Evolutionary conservation across 2,113 vertebrate species (phyloP), one percentile per base, ranked within the genome.

Genomic region (Pelusios castaneus): DNA sequence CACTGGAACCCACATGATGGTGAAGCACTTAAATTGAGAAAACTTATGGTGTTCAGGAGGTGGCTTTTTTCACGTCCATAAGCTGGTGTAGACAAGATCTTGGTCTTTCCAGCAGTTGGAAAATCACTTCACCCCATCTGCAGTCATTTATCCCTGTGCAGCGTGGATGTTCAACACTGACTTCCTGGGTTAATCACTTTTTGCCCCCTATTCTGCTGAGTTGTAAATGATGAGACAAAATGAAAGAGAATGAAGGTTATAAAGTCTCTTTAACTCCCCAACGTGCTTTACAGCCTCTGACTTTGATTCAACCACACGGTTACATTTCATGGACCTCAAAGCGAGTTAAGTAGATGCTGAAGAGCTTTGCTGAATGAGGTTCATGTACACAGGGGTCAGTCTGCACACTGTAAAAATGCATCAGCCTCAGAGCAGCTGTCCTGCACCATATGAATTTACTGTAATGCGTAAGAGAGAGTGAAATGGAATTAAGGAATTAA

Each of bases 211-310:
- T 91, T 70, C n/a, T 1, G 4, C 70, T 12, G 24, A 75, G 49
- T 7, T 89, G 3, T 0, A 24, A 41, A 6, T 2, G 6, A 80
- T 86, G 80, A 0, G 12, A 4, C 0, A 3, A 34, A 22, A 12
- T 25, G 87, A 85, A 38, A 0, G 75, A 63, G 27, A 51, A 9
- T 3, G 47, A 41, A 41, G 1, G 31, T 9, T 19, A 38, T 70
- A 3, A 45, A 82, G 16, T 14, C 31, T 6, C 17, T 86, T 73
- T 51, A 4, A 2, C 52, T 43, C 31, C 75, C 16, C 70, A 49
- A 45, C 6, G 56, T 38, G 19, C 45, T 8, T 3, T 29, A 4
- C 34, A 70, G 82, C 51, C 55, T 55, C 58, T 25, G 52, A 25
- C 24, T 0, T 12, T 4, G 34, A 43, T 43, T 2, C 8, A 1